Evolutionary conservation across 2,888 invertebrate species (phyloP).

Genomic region (Epirrita christyi): DNA sequence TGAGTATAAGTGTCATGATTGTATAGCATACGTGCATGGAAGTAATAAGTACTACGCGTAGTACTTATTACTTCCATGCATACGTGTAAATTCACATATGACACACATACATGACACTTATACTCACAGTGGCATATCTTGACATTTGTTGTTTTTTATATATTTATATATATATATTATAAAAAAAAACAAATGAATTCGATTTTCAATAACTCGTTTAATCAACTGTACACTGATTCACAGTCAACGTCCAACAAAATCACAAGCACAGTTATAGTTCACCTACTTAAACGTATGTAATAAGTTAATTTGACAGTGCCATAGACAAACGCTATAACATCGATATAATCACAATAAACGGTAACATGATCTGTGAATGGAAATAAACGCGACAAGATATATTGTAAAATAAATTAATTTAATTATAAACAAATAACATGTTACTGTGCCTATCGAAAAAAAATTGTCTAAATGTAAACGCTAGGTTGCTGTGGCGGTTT

Average conservation of each 20-base stretch:
- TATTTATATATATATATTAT: too few species aligned
- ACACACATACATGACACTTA: too few species aligned
- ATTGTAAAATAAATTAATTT: constrained; percentile 79
- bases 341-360: constrained; percentile 53
- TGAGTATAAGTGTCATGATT: too few species aligned
- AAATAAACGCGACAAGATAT: constrained; percentile 62
- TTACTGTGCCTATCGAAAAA: constrained; percentile 79
- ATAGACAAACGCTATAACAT: constrained; percentile 50
- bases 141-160: too few species aligned
- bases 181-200: constrained; percentile 43
- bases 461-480: constrained; percentile 72
- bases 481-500: constrained; percentile 86
- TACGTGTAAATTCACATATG: too few species aligned
- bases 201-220: constrained; percentile 80
- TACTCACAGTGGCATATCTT: too few species aligned
- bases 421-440: constrained; percentile 79
- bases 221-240: constrained; percentile 82
- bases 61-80: too few species aligned
- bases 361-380: constrained; percentile 56
- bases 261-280: constrained; percentile 69
- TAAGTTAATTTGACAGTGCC: constrained; percentile 62
- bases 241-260: constrained; percentile 72
- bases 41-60: too few species aligned
- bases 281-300: constrained; percentile 48
- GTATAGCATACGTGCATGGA: too few species aligned